Evolutionary conservation across 2,888 invertebrate species (phyloP), one percentile per base, ranked within the genome.

Genomic region (Hypomecis punctinalis): DNA sequence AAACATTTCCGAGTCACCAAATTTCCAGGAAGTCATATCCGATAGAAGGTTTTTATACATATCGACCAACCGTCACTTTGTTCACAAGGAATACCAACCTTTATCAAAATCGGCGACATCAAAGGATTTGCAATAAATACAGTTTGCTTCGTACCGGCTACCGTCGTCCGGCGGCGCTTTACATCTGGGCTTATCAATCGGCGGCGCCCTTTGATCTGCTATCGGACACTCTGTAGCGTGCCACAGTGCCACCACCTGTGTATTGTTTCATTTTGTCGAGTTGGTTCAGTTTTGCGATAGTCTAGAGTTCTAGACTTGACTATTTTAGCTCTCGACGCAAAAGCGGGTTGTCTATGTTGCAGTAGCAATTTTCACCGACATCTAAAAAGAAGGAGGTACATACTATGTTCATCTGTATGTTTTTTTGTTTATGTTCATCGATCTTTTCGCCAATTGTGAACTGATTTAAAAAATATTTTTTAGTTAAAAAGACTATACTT

Each of bases 181-280:
- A 79, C 83, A 86, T 85, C 82, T 82, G 60, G 68, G 70, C 70
- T 82, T 87, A 86, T 85, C 86, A 79, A 53, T 51, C 35, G 81
- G 69, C 87, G 87, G 87, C 69, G 46, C 71, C 69, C 80, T 85
- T 86, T 87, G 81, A 88, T 83, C 79, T 74, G 75, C 80, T 87
- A 88, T 88, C 86, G 76, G 75, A 78, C 80, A 84, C 83, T 85
- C 84, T 80, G 60, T 77, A 78, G 80, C 86, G 84, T 76, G 71
- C 73, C 82, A 84, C 86, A 85, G 82, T 76, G 71, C 73, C 82
- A 85, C 86, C 86, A 88, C 88, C 86, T 86, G 86, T 80, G 82
- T 77, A 86, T 88, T 86, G 85, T 76, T 71, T 67, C 56, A 63
- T 68, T 11, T 58, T 62, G 46, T 65, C 58, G 48, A 47, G 52